Base-by-base conservation (phyloP, 2,797 vertebrate genomes). In the Chelidonichthys spinosus region DNA sequence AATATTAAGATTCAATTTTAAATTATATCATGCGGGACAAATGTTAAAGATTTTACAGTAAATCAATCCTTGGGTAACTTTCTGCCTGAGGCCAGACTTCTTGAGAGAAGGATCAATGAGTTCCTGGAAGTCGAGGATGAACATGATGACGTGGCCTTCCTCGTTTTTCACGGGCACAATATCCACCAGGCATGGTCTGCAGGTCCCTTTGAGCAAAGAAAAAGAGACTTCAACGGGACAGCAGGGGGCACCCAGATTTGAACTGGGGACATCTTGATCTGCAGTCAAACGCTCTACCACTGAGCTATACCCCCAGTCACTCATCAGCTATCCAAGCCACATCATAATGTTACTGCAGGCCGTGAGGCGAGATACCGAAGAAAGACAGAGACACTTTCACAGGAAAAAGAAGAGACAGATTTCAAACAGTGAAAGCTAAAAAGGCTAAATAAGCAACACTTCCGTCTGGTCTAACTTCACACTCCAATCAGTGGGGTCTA, bases 41-140 rank as follows among this genome's bases (percentile, higher is more conserved):
- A 58, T 55, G 7, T 37, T 36, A 36, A 46, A 32, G 46, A 17
- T 0, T 56, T 89, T 68, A 89, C 85, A 93, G 88, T 87, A 94
- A 87, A 96, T 88, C 94, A 95, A 96, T 90, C 94, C 93, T 74
- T 96, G 95, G 0, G 95, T 72, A 58, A 99, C 93, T 59, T 95
- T 92, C 71, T 95, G 97, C 68, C 94, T 95, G 55, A 98, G 91
- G 68, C 95, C 94, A 0, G 95, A 93, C 78, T 95, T 93, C 81
- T 96, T 98, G 59, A 95, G 87, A 0, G 96, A 84, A 0, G 96
- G 93, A 84, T 96, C 95, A 0, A 96, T 94, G 64, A 98, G 92
- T 72, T 99, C 97, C 90, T 99, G 96, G 33, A 97, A 99, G 93
- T 99, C 98, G 60, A 99, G 95, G 93, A 99, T 99, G 93, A 97